Percentiles rank a stretch among this genome's conserved stretches.
phyloP scores from a whole-genome alignment of 2,888 invertebrate species.

The Acronicta psi region DNA sequence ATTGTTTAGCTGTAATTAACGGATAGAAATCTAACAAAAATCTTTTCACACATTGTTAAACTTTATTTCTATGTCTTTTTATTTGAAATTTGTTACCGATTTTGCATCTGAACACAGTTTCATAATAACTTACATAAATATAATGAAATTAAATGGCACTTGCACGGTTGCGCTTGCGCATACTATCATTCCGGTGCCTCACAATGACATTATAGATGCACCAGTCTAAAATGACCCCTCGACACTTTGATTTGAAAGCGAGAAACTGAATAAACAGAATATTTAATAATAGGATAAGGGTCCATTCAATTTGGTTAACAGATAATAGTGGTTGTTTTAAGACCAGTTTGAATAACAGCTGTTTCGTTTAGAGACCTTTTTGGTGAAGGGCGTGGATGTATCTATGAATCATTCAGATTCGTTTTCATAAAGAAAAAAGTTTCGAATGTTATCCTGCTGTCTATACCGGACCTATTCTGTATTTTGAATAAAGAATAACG shows the following conservation, averaged over 20 bases:
- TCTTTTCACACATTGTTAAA: too few species aligned
- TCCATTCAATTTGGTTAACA: slow-evolving; percentile 22
- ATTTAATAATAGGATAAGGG: slow-evolving; percentile 16
- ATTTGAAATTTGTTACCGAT: too few species aligned
- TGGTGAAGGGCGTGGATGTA: slow-evolving; percentile 11
- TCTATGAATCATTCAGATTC: background rate
- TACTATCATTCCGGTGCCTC: slow-evolving; percentile 33
- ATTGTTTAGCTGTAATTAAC: too few species aligned
- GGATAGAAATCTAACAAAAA: too few species aligned
- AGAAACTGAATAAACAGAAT: slow-evolving; percentile 8
- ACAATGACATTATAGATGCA: slow-evolving; percentile 41
- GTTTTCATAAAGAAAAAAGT: background rate
- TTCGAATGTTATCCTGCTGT: too few species aligned
- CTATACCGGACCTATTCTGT: too few species aligned
- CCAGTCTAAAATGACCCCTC: slow-evolving; percentile 33
- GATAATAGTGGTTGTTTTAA: slow-evolving; percentile 32
- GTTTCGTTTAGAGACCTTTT: slow-evolving; percentile 15
- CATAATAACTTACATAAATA: background rate
- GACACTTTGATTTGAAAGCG: slow-evolving; percentile 18
- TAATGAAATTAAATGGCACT: slow-evolving; percentile 42
- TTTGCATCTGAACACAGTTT: background rate
- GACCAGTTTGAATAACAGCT: slow-evolving; percentile 34
- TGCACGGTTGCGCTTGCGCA: slow-evolving; percentile 36
- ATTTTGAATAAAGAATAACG: too few species aligned
- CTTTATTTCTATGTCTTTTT: too few species aligned